These are phyloP conservation scores for Rhinella marina DNA, from an alignment of 2,797 vertebrate species.

Conservation along the genomic window DNA sequence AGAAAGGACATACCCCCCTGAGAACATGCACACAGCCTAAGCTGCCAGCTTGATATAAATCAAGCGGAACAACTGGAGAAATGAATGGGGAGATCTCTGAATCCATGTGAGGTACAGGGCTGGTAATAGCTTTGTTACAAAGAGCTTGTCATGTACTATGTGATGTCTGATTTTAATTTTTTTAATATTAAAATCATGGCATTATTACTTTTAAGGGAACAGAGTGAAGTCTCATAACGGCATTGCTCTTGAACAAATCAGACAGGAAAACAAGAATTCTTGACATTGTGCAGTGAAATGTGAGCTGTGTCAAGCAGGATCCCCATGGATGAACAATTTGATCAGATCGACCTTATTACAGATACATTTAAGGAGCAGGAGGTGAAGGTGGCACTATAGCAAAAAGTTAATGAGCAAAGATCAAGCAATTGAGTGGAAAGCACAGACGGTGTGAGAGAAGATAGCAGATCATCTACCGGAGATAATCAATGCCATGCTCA, in stretches of 20 bases:
- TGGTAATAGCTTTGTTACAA: no score
- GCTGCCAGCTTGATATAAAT: no score
- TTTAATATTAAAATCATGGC: no score
- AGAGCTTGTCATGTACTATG: no score
- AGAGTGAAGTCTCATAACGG: background rate
- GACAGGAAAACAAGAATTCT: conserved; percentile 26
- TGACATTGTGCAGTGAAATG: conserved; percentile 29
- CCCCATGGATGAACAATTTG: conserved; percentile 40
- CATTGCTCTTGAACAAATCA: background rate
- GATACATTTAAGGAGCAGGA: conserved; percentile 41
- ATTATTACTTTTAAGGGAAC: background rate
- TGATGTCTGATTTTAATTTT: no score
- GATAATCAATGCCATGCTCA: conserved; percentile 42
- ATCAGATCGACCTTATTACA: conserved; percentile 43
- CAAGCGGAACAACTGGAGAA: no score
- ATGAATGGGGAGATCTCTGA: no score
- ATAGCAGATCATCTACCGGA: conserved; percentile 32
- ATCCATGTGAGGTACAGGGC: no score
- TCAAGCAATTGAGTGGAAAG: conserved; percentile 44
- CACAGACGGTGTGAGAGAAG: conserved; percentile 28
- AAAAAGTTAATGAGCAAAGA: conserved; percentile 39
- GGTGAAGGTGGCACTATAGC: conserved; percentile 19
- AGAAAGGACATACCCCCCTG: no score
- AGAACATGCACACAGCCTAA: no score
- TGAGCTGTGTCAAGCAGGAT: conserved; percentile 30